These are phyloP conservation scores for Forbesichthys papilliferus DNA, from an alignment of 2,113 vertebrate genomes.

Conservation along the genomic window DNA sequence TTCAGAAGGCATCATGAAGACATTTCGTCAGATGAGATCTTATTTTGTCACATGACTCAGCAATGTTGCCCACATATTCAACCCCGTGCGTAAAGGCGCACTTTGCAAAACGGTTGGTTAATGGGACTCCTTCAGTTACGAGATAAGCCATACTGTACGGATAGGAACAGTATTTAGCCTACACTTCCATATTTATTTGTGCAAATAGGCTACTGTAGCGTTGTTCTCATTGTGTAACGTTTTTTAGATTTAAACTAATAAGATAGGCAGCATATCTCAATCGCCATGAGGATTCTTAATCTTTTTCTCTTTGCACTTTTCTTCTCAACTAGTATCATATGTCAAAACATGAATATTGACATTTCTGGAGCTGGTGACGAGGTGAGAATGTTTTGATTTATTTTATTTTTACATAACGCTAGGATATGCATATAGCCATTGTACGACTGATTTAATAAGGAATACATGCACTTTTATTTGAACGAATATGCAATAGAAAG, in stretches of 20 bases:
- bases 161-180: neutral
- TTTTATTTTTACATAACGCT: neutral
- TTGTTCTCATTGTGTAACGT: too few relatives aligned
- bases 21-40: too few relatives aligned
- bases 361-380: slow-evolving; percentile 48
- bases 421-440: too few relatives aligned
- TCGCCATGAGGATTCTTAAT: slow-evolving; percentile 77
- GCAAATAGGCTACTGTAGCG: neutral
- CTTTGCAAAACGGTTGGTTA: neutral
- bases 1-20: too few relatives aligned
- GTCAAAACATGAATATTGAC: slow-evolving; percentile 73
- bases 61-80: too few relatives aligned
- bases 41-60: too few relatives aligned
- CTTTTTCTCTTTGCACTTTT: slow-evolving; percentile 73
- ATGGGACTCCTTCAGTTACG: neutral
- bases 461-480: neutral
- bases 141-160: neutral
- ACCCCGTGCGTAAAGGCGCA: neutral
- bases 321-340: slow-evolving; percentile 73
- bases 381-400: slow-evolving; percentile 52
- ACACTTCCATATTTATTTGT: too few relatives aligned
- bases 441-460: too few relatives aligned
- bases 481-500: too few relatives aligned
- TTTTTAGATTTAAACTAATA: too few relatives aligned
- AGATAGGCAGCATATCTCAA: neutral